Conservation (phyloP, 2,113 vertebrate genomes). For the Corythaixoides concolor region DNA sequence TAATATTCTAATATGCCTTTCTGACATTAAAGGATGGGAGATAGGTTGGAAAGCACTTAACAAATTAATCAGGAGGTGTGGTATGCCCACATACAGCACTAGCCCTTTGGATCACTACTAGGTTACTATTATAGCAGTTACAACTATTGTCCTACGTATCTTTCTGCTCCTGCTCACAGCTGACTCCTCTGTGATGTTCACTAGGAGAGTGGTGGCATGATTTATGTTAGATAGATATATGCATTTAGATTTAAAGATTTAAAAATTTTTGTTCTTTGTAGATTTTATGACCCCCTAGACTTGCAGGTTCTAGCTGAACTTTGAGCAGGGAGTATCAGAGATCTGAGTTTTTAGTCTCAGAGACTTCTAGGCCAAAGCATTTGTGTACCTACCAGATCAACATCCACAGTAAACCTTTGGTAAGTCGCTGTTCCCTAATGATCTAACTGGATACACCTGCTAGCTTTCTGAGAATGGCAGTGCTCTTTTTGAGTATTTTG, state of each 20-base stretch:
- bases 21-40: constrained; percentile 7
- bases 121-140: background rate
- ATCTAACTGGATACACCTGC: background rate
- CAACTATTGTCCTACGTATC: background rate
- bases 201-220: background rate
- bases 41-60: background rate
- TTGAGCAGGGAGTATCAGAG: background rate
- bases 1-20: background rate
- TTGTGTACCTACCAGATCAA: background rate
- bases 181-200: background rate
- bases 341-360: background rate
- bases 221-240: background rate
- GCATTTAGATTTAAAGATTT: background rate
- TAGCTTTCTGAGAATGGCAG: background rate
- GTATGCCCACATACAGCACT: background rate
- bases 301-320: background rate
- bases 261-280: background rate
- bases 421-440: background rate
- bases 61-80: background rate
- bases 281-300: background rate
- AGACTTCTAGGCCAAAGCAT: background rate
- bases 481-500: background rate
- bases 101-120: background rate
- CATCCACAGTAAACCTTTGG: background rate
- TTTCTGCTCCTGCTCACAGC: background rate